A percentile compares a stretch with the other conserved stretches of the same genome.
These are phyloP conservation scores for Sycophila texana DNA, from an alignment of 2,888 invertebrate genomes.

Conservation along the genomic window DNA sequence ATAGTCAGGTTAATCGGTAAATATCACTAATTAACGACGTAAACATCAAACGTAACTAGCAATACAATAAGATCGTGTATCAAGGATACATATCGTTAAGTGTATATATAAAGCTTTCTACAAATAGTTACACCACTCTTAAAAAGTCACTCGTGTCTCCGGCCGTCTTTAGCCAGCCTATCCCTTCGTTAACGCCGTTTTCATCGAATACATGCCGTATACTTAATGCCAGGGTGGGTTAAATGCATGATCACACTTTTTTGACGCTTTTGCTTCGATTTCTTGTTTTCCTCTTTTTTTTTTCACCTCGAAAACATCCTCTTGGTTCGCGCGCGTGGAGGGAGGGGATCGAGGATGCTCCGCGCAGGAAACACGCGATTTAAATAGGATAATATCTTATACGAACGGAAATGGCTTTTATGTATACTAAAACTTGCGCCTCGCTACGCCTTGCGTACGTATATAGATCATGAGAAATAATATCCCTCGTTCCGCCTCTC, in stretches of 20 bases:
- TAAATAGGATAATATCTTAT: conserved; percentile 43
- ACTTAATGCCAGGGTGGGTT: conserved; percentile 70
- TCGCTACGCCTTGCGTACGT: conserved; percentile 42
- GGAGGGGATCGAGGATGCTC: conserved; percentile 38
- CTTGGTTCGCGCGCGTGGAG: conserved; percentile 51
- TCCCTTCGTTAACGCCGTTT: background rate
- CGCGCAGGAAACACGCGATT: conserved; percentile 45
- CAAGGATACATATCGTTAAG: conserved; percentile 36
- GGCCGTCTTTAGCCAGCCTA: conserved; percentile 29
- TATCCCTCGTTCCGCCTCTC: conserved; percentile 22
- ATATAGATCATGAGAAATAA: conserved; percentile 47
- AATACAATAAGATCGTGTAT: conserved; percentile 59
- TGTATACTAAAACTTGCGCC: conserved; percentile 44
- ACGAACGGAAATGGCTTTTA: conserved; percentile 46
- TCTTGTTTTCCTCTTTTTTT: background rate
- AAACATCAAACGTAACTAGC: conserved; percentile 72
- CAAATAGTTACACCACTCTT: conserved; percentile 69
- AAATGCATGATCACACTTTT: conserved; percentile 69
- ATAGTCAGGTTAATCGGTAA: conserved; percentile 56
- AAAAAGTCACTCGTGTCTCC: conserved; percentile 56
- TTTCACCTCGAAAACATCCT: background rate
- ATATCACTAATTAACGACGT: conserved; percentile 67
- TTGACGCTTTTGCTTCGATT: conserved; percentile 61
- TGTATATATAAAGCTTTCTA: conserved; percentile 64
- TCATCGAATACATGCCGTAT: conserved; percentile 68